Base-by-base conservation (phyloP, 2,888 invertebrate genomes). In the Ceramica pisi region DNA sequence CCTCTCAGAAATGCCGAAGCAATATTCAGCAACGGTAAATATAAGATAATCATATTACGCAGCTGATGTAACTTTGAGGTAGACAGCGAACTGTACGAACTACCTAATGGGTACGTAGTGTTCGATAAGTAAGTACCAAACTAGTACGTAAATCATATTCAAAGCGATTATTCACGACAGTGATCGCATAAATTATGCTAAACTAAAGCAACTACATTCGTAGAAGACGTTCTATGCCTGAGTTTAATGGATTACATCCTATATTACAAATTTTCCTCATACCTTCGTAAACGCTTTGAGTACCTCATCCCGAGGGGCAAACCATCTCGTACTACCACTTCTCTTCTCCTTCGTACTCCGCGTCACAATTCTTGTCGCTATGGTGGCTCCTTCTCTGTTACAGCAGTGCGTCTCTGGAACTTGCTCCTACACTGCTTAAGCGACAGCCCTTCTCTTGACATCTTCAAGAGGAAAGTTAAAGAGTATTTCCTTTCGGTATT, bases 181-280 rank as follows among this genome's bases (percentile, higher is more conserved):
- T 70, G 77, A 84, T 82, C 81, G 75, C 74, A 84, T 85, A 82
- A 84, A 84, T 83, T 82, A 84, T 76, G 74, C 61, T 71, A 76
- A 81, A 82, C 75, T 81, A 66, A 69, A 83, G 66, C 74, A 74
- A 73, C 76, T 68, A 68, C 79, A 80, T 67, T 82, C 46, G 72
- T 82, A 74, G 70, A 70, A 67, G 74, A 35, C 41, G 73, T 71
- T 82, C 67, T 67, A 66, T 66, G 65, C 23, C 61, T 70, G 62
- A 70, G 71, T 59, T 87, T 87, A 84, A 86, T 87, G 79, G 82
- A 86, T 86, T 85, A 76, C 61, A 63, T 80, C 21, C 56, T 56
- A 65, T 31, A n/a, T n/a, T n/a, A n/a, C n/a, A n/a, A n/a, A n/a
- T n/a, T n/a, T n/a, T n/a, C n/a, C n/a, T n/a, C n/a, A n/a, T n/a